Evolutionary conservation across 2,797 vertebrate genomes (phyloP).

Genomic region (Lacerta viridis): DNA sequence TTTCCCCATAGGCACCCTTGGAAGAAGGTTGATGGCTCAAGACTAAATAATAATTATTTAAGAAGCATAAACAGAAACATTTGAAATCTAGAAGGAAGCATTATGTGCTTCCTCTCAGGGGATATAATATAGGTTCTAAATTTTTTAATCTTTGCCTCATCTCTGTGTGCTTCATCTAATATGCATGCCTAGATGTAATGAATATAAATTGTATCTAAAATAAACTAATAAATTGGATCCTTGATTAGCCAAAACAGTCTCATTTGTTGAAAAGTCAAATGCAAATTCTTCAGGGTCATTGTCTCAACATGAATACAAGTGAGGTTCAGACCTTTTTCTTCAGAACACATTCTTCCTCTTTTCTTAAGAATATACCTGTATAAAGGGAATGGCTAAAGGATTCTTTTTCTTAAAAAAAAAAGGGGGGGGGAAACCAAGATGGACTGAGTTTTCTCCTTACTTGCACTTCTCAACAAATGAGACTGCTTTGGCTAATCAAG

Average conservation of each 20-base stretch:
- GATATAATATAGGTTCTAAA: neutral
- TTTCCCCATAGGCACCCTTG: neutral
- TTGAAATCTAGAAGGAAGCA: neutral
- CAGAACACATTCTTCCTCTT: neutral
- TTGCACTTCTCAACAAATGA: neutral
- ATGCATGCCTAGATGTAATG: constrained; percentile 3
- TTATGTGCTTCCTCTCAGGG: neutral
- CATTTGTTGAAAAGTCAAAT: constrained; percentile 23
- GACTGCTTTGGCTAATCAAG: neutral
- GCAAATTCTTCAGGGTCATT: constrained; percentile 15
- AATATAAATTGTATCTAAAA: constrained; percentile 14
- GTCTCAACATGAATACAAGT: neutral
- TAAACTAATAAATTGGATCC: constrained; percentile 26
- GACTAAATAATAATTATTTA: neutral
- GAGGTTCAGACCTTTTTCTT: neutral
- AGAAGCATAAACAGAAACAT: neutral
- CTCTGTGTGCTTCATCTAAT: neutral
- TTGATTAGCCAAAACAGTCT: constrained; percentile 24
- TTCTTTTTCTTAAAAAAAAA: neutral
- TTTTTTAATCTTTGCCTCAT: constrained; percentile 5
- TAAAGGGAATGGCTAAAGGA: neutral
- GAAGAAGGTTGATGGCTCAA: neutral
- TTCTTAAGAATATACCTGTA: neutral
- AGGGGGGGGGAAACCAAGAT: neutral
- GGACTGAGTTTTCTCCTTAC: neutral